Conservation (phyloP, 2,888 invertebrate genomes). For the Aromia moschata region DNA sequence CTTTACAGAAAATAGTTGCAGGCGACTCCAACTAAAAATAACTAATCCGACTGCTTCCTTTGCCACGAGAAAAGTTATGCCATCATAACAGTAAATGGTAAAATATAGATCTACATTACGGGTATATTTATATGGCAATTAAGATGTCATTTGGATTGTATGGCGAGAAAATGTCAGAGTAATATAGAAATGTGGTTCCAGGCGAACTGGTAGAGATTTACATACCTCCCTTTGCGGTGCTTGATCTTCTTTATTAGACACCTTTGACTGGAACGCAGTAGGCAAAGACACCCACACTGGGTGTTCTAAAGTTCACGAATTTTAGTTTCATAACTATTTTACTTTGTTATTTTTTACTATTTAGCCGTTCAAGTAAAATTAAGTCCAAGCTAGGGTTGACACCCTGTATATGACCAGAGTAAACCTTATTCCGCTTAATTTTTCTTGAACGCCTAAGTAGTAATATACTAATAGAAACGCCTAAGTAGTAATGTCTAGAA, state of each 20-base stretch:
- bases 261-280: neutral
- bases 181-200: neutral
- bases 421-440: too few relatives aligned
- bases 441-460: too few relatives aligned
- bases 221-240: conserved; percentile 4
- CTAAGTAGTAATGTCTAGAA: too few relatives aligned
- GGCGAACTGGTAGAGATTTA: conserved; percentile 1
- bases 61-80: conserved; percentile 16
- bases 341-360: too few relatives aligned
- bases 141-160: conserved; percentile 20
- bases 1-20: neutral
- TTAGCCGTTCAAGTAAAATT: too few relatives aligned
- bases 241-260: neutral
- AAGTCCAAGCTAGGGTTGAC: too few relatives aligned
- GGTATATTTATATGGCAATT: conserved; percentile 18
- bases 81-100: conserved; percentile 18
- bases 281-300: too few relatives aligned
- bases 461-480: too few relatives aligned
- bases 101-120: conserved; percentile 24
- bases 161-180: conserved; percentile 5
- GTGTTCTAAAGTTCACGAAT: too few relatives aligned
- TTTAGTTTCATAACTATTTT: too few relatives aligned
- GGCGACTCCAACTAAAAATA: conserved; percentile 8
- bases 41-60: conserved; percentile 13
- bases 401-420: too few relatives aligned